Conservation (phyloP, 2,113 vertebrate species). For the Brachypodius melanocephalos region DNA sequence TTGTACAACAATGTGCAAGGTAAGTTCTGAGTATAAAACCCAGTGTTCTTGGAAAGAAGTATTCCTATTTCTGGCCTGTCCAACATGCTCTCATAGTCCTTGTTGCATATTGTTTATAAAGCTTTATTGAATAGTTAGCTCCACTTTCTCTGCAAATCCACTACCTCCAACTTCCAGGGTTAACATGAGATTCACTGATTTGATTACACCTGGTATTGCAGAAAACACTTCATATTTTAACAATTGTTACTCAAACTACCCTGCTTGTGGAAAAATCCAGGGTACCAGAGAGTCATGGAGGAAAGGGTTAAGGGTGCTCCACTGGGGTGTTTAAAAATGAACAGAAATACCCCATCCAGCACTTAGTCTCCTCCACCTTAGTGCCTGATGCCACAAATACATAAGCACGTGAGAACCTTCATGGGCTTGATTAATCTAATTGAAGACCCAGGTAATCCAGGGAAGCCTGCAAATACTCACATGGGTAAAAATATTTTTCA, state of each 20-base stretch:
- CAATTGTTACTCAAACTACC: neutral
- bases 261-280: neutral
- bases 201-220: neutral
- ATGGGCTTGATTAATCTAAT: neutral
- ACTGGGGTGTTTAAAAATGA: neutral
- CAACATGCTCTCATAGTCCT: neutral
- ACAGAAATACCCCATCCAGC: too few species aligned
- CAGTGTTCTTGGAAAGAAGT: rapidly evolving
- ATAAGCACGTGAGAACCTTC: neutral
- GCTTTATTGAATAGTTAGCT: neutral
- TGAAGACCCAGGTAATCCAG: neutral
- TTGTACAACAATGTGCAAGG: neutral
- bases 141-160: neutral
- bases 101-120: neutral
- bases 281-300: neutral
- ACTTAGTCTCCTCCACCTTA: neutral
- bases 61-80: neutral
- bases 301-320: neutral
- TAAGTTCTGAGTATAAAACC: neutral
- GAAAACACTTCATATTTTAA: neutral
- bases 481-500: neutral
- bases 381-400: neutral
- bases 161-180: neutral
- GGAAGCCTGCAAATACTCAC: neutral
- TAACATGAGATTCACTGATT: neutral